phyloP scores from a whole-genome alignment of 2,113 vertebrate genomes.

The Glareola pratincola region DNA sequence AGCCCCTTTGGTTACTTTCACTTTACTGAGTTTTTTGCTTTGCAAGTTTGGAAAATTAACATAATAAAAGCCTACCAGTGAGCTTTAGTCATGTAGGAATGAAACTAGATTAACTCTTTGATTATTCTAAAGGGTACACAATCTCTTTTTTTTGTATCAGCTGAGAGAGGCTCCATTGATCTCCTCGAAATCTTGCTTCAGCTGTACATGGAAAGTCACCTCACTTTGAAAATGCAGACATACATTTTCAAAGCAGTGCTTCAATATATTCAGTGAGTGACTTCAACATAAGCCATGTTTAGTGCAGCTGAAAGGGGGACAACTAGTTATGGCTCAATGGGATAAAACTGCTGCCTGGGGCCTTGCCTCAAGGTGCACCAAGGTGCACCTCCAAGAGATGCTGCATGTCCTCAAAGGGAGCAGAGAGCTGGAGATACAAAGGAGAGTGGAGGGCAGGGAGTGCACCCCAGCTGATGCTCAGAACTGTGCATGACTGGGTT shows the following conservation, averaged over 20 bases:
- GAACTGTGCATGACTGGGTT: neutral
- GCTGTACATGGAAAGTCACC: conserved; percentile 14
- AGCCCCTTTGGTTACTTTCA: conserved; percentile 67
- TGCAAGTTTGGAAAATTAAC: conserved; percentile 74
- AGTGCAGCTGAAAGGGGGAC: neutral
- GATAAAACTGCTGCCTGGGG: neutral
- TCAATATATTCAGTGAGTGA: neutral
- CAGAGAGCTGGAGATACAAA: neutral
- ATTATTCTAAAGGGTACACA: conserved; percentile 60
- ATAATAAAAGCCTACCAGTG: conserved; percentile 68
- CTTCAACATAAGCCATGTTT: neutral
- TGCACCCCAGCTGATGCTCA: neutral
- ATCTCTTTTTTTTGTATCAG: conserved; percentile 9
- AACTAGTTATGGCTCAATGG: neutral
- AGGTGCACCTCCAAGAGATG: neutral
- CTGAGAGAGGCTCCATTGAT: conserved; percentile 29
- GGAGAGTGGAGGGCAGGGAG: neutral
- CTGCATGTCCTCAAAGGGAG: neutral
- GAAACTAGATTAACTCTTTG: conserved; percentile 71
- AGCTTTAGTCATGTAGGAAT: conserved; percentile 52
- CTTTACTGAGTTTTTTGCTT: conserved; percentile 67
- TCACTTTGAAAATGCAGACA: neutral
- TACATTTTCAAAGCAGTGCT: neutral
- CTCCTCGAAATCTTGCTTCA: conserved; percentile 30
- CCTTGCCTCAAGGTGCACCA: neutral